These are phyloP conservation scores for Meteorus colon DNA, from an alignment of 2,888 invertebrate species.

Conservation along the genomic window DNA sequence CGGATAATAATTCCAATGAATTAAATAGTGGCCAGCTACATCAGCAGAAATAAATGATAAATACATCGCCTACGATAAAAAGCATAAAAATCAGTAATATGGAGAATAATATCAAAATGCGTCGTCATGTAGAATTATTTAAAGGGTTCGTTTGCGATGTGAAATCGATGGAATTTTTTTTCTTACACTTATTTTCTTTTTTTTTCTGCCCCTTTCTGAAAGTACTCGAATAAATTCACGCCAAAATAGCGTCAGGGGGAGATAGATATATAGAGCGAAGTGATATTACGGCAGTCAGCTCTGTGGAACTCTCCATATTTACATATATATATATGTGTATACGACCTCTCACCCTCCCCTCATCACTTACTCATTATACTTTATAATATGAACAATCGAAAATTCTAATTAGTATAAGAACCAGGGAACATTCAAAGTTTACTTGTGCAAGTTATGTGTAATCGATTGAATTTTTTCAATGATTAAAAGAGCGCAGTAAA, in stretches of 20 bases:
- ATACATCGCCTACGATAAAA: neutral
- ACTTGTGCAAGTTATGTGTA: slow-evolving; percentile 2
- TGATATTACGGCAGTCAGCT: slow-evolving; percentile 33
- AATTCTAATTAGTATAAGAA: slow-evolving; percentile 34
- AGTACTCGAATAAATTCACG: slow-evolving; percentile 42
- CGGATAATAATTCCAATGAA: neutral
- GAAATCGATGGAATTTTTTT: slow-evolving; percentile 11
- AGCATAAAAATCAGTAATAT: neutral
- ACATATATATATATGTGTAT: neutral
- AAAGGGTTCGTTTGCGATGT: neutral
- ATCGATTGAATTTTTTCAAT: slow-evolving; percentile 14
- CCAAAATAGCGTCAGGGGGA: slow-evolving; percentile 1
- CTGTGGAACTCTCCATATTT: slow-evolving; percentile 14
- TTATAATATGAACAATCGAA: slow-evolving; percentile 37
- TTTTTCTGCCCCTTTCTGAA: slow-evolving; percentile 15
- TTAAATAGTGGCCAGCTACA: neutral
- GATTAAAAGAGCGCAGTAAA: neutral
- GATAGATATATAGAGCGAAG: slow-evolving; percentile 10
- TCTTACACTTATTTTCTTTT: neutral
- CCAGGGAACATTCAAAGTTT: slow-evolving; percentile 32
- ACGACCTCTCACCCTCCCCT: slow-evolving; percentile 12
- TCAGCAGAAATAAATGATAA: neutral
- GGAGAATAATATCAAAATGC: neutral
- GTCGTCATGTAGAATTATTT: neutral
- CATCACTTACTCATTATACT: slow-evolving; percentile 35